Evolutionary conservation across 2,888 invertebrate species (phyloP).

Genomic region (Epistrophe eligans): DNA sequence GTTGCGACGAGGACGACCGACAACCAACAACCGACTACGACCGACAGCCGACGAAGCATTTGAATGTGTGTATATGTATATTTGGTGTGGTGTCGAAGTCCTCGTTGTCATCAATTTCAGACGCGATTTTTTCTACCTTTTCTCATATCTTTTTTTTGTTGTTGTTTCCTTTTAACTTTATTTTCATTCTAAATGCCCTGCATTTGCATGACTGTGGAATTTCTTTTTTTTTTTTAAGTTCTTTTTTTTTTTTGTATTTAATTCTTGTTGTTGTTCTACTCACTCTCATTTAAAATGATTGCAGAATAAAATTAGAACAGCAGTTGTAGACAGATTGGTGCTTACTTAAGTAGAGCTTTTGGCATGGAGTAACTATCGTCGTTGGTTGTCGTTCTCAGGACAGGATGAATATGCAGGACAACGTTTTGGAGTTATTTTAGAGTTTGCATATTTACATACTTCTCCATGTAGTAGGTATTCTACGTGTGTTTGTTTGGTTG

Average conservation of each 20-base stretch:
- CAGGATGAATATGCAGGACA: constrained; percentile 52
- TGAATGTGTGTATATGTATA: constrained; percentile 28
- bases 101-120: constrained; percentile 67
- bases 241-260: background rate
- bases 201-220: constrained; percentile 70
- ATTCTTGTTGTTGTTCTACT: background rate
- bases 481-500: constrained; percentile 15
- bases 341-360: constrained; percentile 55
- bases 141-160: constrained; percentile 1
- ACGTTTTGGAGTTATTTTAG: constrained; percentile 29
- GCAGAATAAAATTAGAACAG: constrained; percentile 65
- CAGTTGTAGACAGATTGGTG: constrained; percentile 69
- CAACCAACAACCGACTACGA: background rate
- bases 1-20: constrained; percentile 44
- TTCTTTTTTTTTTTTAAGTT: too few species aligned
- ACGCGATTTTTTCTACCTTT: constrained; percentile 29
- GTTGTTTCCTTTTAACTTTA: constrained; percentile 12
- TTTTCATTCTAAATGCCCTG: constrained; percentile 33
- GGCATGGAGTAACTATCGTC: constrained; percentile 50
- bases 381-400: constrained; percentile 1
- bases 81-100: constrained; percentile 65
- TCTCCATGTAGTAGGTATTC: background rate
- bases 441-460: background rate
- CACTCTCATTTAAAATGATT: constrained; percentile 20
- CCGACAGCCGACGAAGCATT: background rate